Conservation (phyloP, 1,140 invertebrate genomes). For the Archegozetes longisetosus region DNA sequence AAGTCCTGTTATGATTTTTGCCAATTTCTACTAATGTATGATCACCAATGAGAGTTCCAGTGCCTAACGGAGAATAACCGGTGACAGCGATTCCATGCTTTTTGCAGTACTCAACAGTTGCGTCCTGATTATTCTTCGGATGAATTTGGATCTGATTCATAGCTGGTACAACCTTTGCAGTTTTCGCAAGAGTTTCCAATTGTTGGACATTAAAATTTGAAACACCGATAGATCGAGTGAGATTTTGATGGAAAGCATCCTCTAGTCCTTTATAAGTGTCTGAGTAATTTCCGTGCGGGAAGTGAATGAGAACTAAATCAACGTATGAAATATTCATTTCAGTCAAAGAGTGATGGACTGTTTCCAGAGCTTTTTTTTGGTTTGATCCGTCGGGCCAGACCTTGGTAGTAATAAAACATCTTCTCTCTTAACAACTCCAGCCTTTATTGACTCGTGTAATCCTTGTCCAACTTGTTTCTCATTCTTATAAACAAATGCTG, state of each 20-base stretch:
- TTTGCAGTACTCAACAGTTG: background rate
- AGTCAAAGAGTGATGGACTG: conserved; percentile 45
- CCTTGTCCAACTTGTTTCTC: conserved; percentile 48
- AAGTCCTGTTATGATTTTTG: conserved; percentile 36
- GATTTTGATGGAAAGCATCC: conserved; percentile 38
- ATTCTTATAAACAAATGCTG: conserved; percentile 53
- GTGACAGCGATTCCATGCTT: background rate
- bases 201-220: conserved; percentile 65
- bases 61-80: conserved; percentile 26
- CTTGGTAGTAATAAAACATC: conserved; percentile 66
- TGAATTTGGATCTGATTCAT: conserved; percentile 44
- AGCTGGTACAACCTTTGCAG: conserved; percentile 43
- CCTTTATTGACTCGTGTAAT: conserved; percentile 44
- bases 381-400: conserved; percentile 53
- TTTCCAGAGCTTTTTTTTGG: conserved; percentile 34
- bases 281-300: conserved; percentile 41
- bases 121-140: background rate
- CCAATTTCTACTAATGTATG: conserved; percentile 39
- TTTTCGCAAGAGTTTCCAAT: conserved; percentile 44
- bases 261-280: conserved; percentile 50
- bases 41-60: conserved; percentile 39
- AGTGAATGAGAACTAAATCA: conserved; percentile 73
- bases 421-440: conserved; percentile 41
- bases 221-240: conserved; percentile 54
- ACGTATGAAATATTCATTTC: conserved; percentile 49